Base-by-base conservation (phyloP, 1,140 invertebrate genomes). In the Brachionus koreanus region DNA sequence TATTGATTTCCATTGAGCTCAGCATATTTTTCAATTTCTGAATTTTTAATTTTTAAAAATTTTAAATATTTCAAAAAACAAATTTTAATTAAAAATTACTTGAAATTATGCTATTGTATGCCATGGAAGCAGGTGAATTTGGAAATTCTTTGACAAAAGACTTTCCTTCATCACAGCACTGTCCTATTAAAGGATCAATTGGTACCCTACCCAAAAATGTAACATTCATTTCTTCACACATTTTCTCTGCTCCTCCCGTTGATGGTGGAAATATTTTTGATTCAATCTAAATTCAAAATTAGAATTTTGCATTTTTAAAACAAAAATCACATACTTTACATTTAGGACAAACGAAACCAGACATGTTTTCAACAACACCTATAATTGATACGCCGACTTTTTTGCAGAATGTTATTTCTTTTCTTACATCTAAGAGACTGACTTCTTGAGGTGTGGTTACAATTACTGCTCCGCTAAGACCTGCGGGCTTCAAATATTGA, bases 301-400 rank as follows among this genome's bases (percentile, higher is more conserved):
- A 9, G 95, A 95, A 7, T 95, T 97, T 86, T 97, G 95, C 67
- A 97, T 91, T n/a, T 97, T 89, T 33, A 97, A 87, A 46, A 85
- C 5, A 42, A 43, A 10, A 3, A 75, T 16, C 4, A 42, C 81
- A 23, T 84, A 83, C 9, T 81, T 83, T 43, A 88, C 96, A 98
- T 77, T 92, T 92, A 49, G 95, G 94, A 88, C 96, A 98, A 63
- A 95, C 92, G 89, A 92, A 96, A 29, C 94, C 94, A 87, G 93
- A 94, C 95, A 98, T 97, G 88, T 98, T 98, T 88, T 98, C 96
- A 83, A 98, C 89, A 52, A 98, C 92, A 23, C 97, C 97, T 82
- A 96, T 87, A 25, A 98, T 91, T n/a, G 91, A 92, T 61, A 98
- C 93, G 23, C 92, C 92, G 19, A 94, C 95, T 90, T 96, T 97